Evolutionary conservation across 1,140 invertebrate species (phyloP).

Genomic region (Ditylenchus dipsaci): DNA sequence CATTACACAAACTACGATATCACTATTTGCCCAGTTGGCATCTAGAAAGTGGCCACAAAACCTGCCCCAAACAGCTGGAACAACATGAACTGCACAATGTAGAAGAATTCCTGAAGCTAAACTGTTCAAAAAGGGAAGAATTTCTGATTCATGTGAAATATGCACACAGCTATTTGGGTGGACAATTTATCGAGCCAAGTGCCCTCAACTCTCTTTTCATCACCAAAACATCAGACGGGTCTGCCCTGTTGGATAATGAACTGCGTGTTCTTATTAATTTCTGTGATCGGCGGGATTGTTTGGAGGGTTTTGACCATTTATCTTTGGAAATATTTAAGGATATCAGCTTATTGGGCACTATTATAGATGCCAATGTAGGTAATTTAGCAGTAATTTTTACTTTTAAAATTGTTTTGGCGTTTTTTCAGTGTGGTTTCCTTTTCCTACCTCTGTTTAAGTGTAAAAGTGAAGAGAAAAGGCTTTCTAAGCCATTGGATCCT

Average conservation of each 20-base stretch:
- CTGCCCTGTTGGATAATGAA: neutral
- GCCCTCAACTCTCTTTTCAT: neutral
- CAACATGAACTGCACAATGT: constrained; percentile 13
- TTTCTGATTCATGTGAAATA: constrained; percentile 8
- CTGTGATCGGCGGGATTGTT: constrained; percentile 30
- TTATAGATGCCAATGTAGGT: neutral
- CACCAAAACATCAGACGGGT: too few species aligned
- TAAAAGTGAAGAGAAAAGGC: too few species aligned
- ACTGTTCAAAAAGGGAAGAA: constrained; percentile 33
- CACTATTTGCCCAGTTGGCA: constrained; percentile 37
- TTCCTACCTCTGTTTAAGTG: neutral
- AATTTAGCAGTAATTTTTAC: neutral
- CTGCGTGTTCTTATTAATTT: constrained; percentile 22
- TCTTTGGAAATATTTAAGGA: neutral
- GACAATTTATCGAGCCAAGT: neutral
- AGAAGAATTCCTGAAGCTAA: constrained; percentile 22
- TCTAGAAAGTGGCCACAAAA: constrained; percentile 22
- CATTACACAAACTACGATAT: constrained; percentile 12
- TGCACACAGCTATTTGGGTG: constrained; percentile 17
- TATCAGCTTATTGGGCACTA: neutral
- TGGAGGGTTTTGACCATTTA: neutral
- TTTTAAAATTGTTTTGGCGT: neutral
- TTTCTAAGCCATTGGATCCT: too few species aligned
- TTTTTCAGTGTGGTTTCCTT: neutral
- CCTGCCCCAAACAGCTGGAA: constrained; percentile 14